A percentile compares a stretch with the other conserved stretches of the same genome.
phyloP scores from a whole-genome alignment of 2,888 invertebrate genomes.

The Chorisops tibialis region DNA sequence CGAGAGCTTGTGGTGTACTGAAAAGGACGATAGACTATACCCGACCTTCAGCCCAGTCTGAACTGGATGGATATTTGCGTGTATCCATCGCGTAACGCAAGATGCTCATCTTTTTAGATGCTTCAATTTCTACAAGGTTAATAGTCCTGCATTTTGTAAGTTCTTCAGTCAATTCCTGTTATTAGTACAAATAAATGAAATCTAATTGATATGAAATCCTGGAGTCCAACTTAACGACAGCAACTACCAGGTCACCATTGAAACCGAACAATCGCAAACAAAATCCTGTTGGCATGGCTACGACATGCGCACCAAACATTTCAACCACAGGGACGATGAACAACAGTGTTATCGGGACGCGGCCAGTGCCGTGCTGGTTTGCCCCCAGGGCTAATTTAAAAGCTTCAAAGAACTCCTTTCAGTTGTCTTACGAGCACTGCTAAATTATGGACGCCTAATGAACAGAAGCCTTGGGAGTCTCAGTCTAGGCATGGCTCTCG shows the following conservation, averaged over 20 bases:
- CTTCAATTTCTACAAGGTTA: too few relatives aligned
- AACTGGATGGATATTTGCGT: too few relatives aligned
- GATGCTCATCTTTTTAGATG: too few relatives aligned
- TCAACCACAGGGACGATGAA: not conserved
- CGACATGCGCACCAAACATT: slow-evolving; percentile 26
- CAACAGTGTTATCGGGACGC: slow-evolving; percentile 18
- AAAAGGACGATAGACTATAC: not conserved
- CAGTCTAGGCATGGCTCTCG: not conserved
- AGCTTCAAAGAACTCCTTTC: too few relatives aligned
- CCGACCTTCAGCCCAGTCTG: not conserved
- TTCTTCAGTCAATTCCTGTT: too few relatives aligned
- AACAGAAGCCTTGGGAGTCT: not conserved
- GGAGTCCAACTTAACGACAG: not conserved
- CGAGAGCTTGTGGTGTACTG: too few relatives aligned
- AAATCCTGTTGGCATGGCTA: slow-evolving; percentile 26
- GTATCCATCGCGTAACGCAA: too few relatives aligned
- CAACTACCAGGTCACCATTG: slow-evolving; percentile 25
- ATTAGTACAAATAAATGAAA: too few relatives aligned
- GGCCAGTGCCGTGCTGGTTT: not conserved
- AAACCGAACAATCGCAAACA: slow-evolving; percentile 28
- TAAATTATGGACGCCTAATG: not conserved
- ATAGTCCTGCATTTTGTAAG: too few relatives aligned
- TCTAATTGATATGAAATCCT: too few relatives aligned
- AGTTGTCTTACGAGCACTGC: too few relatives aligned
- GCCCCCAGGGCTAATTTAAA: too few relatives aligned